Percentiles rank a stretch among this genome's conserved stretches.
Evolutionary conservation across 2,888 invertebrate species (phyloP).

Genomic region (Acanthosepion esculentum): DNA sequence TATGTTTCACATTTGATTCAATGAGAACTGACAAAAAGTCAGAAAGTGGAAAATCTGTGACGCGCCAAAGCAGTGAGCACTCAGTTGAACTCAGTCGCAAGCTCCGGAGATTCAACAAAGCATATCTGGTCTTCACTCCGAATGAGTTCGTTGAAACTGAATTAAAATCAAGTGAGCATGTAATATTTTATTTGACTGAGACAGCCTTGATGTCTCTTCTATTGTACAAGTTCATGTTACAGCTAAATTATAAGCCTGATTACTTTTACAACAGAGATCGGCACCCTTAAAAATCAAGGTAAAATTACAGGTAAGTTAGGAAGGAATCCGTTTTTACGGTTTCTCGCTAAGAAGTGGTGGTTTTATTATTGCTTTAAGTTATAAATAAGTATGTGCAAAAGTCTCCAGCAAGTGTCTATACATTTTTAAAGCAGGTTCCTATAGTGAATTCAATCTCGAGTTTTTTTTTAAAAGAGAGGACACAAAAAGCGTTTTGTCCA

Average conservation of each 20-base stretch:
- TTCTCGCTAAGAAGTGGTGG: too few relatives aligned
- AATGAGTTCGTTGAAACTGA: neutral
- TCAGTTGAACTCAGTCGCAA: neutral
- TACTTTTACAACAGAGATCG: neutral
- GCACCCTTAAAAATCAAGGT: neutral
- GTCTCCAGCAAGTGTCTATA: too few relatives aligned
- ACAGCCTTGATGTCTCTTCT: neutral
- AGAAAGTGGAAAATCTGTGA: neutral
- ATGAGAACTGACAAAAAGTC: neutral
- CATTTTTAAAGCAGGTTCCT: too few relatives aligned
- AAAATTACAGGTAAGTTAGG: neutral
- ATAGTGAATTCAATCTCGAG: too few relatives aligned
- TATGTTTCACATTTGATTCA: neutral
- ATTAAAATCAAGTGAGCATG: conserved; percentile 4
- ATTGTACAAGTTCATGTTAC: neutral
- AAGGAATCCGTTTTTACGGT: neutral
- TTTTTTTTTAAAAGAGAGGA: too few relatives aligned
- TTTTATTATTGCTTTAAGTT: too few relatives aligned
- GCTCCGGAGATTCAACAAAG: neutral
- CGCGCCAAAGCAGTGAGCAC: neutral
- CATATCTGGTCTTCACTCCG: neutral
- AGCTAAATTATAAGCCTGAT: conserved; percentile 8
- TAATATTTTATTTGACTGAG: conserved; percentile 4
- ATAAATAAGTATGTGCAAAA: too few relatives aligned
- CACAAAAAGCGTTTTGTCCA: too few relatives aligned